Evolutionary conservation across 1,140 invertebrate species (phyloP), one percentile per base, ranked within the genome.

Genomic region (Eriocheir sinensis): DNA sequence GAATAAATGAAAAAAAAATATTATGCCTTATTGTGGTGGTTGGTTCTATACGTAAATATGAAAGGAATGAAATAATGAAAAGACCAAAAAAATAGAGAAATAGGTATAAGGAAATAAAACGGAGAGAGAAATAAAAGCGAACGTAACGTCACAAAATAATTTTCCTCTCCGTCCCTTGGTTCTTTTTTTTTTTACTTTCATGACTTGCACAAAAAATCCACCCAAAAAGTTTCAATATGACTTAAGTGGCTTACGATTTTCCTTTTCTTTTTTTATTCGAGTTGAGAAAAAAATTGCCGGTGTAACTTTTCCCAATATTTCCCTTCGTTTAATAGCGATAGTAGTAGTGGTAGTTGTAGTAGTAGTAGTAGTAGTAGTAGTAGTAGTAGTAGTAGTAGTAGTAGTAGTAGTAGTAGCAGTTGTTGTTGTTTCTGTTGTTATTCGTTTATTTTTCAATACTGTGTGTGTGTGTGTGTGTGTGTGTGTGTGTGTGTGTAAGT

Each of bases 321-420:
- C n/a, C n/a, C n/a, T 53, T 53, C 12, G 48, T 53, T 53, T 53
- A 53, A 17, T 53, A 21, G 21, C 48, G 21, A 21, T 72, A 72
- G 6, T 72, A 72, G 21, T 72, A 72, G 21, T 72, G n/a, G 60
- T n/a, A n/a, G 60, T 17, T 0, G 60, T 72, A 72, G 60, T 72
- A 72, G 60, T 72, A 72, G 60, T 72, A 72, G 60, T 72, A 72
- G 60, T 72, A n/a, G 60, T 72, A 72, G 60, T 72, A n/a, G 60
- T 72, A 72, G 60, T 27, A 72, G 60, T 72, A 72, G 21, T 27
- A n/a, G 60, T 17, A 72, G 21, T 72, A 72, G 60, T 72, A 72
- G 60, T 72, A n/a, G 60, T 72, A 17, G 27, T 72, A 17, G 60
- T 8, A 17, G 60, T 72, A 0, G 8, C n/a, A n/a, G 60, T 72